A percentile compares a stretch with the other conserved stretches of the same genome.
Conservation (phyloP, 2,797 vertebrate species). For the Acipenser transmontanus region DNA sequence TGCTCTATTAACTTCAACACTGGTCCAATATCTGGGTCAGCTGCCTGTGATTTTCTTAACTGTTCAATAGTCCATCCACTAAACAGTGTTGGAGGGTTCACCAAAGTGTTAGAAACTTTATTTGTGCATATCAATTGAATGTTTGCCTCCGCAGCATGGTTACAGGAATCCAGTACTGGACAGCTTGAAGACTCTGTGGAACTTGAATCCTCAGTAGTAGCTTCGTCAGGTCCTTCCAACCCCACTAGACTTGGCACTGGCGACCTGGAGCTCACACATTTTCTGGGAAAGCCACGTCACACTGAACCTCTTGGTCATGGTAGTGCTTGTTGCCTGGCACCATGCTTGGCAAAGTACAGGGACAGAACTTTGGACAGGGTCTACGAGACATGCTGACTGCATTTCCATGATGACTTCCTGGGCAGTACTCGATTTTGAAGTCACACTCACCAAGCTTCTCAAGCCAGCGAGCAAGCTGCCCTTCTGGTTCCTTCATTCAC, state of each 20-base stretch:
- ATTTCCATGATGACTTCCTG: conserved; percentile 17
- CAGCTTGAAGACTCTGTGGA: too few relatives aligned
- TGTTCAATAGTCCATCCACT: conserved; percentile 4
- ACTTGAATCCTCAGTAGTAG: too few relatives aligned
- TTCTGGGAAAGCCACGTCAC: too few relatives aligned
- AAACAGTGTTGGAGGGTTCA: background rate
- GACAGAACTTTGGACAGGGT: background rate
- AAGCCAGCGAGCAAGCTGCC: conserved; percentile 19
- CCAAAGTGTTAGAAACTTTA: too few relatives aligned
- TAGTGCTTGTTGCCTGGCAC: too few relatives aligned
- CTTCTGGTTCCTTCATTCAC: background rate
- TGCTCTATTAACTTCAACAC: conserved; percentile 15
- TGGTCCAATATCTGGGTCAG: conserved; percentile 18
- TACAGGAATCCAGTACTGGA: too few relatives aligned
- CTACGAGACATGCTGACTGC: conserved; percentile 12
- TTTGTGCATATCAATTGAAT: too few relatives aligned
- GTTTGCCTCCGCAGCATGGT: too few relatives aligned
- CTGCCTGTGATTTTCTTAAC: background rate
- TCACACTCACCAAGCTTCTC: conserved; percentile 24
- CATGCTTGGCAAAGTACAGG: too few relatives aligned
- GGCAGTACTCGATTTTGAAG: conserved; percentile 26
- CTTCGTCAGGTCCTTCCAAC: background rate
- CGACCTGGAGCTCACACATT: too few relatives aligned
- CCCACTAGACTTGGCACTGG: conserved; percentile 12
- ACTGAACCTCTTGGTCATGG: too few relatives aligned